Evolutionary conservation across 2,797 vertebrate species (phyloP), one percentile per base, ranked within the genome.

Genomic region (Spinus pinus): DNA sequence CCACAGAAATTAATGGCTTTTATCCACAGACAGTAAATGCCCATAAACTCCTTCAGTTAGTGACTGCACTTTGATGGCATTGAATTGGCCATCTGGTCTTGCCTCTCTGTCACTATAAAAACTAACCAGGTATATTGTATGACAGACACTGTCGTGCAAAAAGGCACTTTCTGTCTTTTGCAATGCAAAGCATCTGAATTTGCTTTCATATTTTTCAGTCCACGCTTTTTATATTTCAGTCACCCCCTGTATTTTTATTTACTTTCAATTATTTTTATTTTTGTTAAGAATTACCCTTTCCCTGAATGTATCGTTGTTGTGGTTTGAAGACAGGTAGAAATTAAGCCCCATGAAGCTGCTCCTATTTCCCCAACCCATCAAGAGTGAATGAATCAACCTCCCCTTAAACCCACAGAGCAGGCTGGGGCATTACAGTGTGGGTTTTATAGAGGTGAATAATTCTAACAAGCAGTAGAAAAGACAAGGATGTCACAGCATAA

Each of bases 81-180:
- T 67, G 30, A 39, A 69, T 6, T 39, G 27, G 47, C 27, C 47
- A 69, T 23, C 65, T 50, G 47, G 15, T 9, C 28, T 37, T 58
- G 33, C 17, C 21, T 57, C 41, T 46, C n/a, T 37, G 41, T 57
- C 25, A 47, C n/a, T 37, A 3, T 37, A 25, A 73, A 37, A 58
- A 24, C 54, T 31, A 57, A 30, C 21, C 54, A 31, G 42, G 42
- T 47, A 35, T 11, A 47, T 7, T 20, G 16, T 1, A 25, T 25
- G 54, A 37, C 33, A 47, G 33, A 39, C 28, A 49, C 24, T 33
- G 37, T 99, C 22, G 27, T 27, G 37, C 46, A 58, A 27, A 71
- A 42, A 78, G 51, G 13, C 27, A 75, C 15, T 37, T 53, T 37
- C 22, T 24, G 74, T 25, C 22, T 66, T 88, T 57, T 31, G 67